Evolutionary conservation across 64 coral and sea anemone species (phyloP).

Genomic region (Stichodactyla helianthus): DNA sequence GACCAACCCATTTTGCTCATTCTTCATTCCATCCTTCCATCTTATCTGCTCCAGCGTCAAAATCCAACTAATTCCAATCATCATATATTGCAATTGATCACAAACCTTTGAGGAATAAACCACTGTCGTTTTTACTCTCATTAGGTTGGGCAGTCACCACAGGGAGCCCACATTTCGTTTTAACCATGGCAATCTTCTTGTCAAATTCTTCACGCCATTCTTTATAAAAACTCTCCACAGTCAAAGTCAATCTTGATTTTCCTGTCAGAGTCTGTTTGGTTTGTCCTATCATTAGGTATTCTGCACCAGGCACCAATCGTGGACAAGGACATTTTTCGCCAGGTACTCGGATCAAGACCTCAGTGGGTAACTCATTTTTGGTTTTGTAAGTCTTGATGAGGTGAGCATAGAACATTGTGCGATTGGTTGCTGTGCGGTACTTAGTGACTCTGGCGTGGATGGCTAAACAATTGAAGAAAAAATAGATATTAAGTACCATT

Average conservation of each 20-base stretch:
- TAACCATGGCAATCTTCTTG: background rate
- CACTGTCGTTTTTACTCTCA: background rate
- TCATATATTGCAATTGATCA: background rate
- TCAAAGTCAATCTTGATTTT: conserved; percentile 4
- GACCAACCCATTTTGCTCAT: too few relatives aligned
- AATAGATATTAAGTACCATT: background rate
- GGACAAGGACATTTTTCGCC: conserved; percentile 9
- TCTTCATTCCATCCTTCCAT: too few relatives aligned
- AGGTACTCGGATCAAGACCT: conserved; percentile 4
- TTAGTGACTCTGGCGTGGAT: conserved; percentile 15
- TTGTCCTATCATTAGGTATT: conserved; percentile 11
- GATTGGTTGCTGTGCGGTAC: background rate
- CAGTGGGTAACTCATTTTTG: background rate
- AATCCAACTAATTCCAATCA: background rate
- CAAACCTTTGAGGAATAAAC: background rate
- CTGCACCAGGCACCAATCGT: background rate
- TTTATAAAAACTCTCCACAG: background rate
- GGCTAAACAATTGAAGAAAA: background rate
- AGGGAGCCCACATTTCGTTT: conserved; percentile 3
- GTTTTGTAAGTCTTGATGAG: conserved; percentile 17
- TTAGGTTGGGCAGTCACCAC: background rate
- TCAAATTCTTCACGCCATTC: background rate
- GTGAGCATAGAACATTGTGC: conserved; percentile 10
- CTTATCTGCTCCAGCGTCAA: background rate
- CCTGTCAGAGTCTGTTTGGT: background rate